Evolutionary conservation across 2,888 invertebrate genomes (phyloP).

Genomic region (Agrotis exclamationis): DNA sequence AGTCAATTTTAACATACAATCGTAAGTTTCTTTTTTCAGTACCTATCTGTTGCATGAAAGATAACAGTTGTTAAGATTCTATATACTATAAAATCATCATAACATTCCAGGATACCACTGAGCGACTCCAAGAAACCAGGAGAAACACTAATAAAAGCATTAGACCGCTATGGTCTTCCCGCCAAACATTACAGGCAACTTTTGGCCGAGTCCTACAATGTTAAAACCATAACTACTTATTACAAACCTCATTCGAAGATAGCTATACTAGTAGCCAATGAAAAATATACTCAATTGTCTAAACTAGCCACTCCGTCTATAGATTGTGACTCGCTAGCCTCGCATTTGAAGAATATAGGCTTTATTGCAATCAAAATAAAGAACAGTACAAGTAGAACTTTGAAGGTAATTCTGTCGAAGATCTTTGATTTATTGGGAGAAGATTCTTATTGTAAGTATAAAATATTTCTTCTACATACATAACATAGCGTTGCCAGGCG

Average conservation of each 20-base stretch:
- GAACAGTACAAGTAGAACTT: conserved; percentile 74
- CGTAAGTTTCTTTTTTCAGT: conserved; percentile 70
- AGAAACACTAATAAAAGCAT: conserved; percentile 78
- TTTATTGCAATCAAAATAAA: conserved; percentile 82
- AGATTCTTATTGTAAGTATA: conserved; percentile 86
- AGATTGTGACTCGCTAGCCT: conserved; percentile 83
- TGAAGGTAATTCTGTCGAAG: conserved; percentile 75
- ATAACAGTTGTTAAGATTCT: neutral
- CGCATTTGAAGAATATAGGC: conserved; percentile 79
- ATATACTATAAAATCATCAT: neutral
- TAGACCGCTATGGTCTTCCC: conserved; percentile 80
- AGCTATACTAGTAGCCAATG: conserved; percentile 86
- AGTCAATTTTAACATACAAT: conserved; percentile 63
- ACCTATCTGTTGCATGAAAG: neutral
- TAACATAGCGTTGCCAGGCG: too few relatives aligned
- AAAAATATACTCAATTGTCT: conserved; percentile 82
- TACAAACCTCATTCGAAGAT: conserved; percentile 83
- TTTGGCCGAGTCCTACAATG: conserved; percentile 64
- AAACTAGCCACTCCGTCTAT: conserved; percentile 84
- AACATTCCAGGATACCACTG: conserved; percentile 76
- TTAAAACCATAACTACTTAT: conserved; percentile 76
- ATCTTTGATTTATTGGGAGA: conserved; percentile 78
- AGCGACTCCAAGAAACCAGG: conserved; percentile 78
- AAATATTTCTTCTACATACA: too few relatives aligned
- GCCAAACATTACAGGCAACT: conserved; percentile 73